Evolutionary conservation across 2,888 invertebrate species (phyloP), one percentile per base, ranked within the genome.

Genomic region (Idaea biselata): DNA sequence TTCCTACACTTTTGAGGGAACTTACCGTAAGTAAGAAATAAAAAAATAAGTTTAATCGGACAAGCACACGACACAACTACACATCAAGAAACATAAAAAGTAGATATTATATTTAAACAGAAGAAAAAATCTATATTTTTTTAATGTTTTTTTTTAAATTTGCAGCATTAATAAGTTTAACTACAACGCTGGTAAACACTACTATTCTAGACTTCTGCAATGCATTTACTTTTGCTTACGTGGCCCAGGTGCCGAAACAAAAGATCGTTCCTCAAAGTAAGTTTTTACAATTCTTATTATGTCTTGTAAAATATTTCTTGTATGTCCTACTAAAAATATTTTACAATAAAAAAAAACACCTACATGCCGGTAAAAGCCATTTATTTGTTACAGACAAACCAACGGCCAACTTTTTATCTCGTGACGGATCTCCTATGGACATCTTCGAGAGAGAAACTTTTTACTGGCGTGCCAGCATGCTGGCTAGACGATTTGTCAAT

Each of bases 391-490:
- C 83, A 90, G 90, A 89, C 63, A 62, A 57, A 3, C 69, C 70
- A 11, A 89, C 89, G 1, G 60, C 65, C 0, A 77, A 80, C 0
- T 83, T 75, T 77, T 68, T 90, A 17, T 78, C 84, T 0, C 71
- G 44, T 0, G 89, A 89, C 57, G 68, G 86, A 0, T 71, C 79
- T 0, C 60, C 63, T n/a, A 68, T 88, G 59, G 78, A 79, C 64
- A 80, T 83, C 11, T 89, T 76, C 68, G 89, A 89, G 61, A 66
- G 81, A 0, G 90, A 90, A 18, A 71, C 77, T 0, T 84, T 87
- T 75, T 73, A 70, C 64, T 80, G 73, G 66, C 69, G 81, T n/a
- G 87, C 79, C 0, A 70, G 71, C 5, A 64, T 71, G 0, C 68
- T 89, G 0, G 70, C 79, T 0, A 71, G 81, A 0, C 64, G 60